Conservation (phyloP, 2,113 vertebrate genomes). For the Grallaria varia region DNA sequence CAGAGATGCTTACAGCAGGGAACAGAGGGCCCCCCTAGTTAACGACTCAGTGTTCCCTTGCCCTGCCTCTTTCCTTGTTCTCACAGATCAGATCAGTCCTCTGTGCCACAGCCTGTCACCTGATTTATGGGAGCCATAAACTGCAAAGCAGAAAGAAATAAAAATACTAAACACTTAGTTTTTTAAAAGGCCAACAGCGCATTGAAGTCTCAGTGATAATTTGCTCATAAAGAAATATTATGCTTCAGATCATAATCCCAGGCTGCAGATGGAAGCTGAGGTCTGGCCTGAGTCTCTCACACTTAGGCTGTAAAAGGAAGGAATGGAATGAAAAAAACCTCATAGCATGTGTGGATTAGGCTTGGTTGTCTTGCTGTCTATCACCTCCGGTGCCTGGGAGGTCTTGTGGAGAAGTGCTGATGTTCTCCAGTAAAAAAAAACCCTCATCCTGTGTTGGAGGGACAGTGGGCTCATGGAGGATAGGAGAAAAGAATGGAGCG, state of each 20-base stretch:
- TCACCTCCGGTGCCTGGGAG: background rate
- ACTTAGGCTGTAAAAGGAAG: background rate
- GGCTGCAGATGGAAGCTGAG: constrained; percentile 12
- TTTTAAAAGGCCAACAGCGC: constrained; percentile 36
- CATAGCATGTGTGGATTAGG: background rate
- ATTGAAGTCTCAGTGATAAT: constrained; percentile 49
- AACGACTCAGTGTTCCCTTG: background rate
- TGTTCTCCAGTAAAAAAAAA: background rate
- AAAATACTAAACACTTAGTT: constrained; percentile 55
- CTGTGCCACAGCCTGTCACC: background rate
- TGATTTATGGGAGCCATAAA: constrained; percentile 58
- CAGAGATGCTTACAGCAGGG: background rate
- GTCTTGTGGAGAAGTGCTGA: background rate
- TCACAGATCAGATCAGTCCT: constrained; percentile 3
- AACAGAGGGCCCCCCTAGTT: background rate
- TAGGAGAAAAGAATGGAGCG: background rate
- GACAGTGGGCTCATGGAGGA: background rate
- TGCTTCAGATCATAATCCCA: constrained; percentile 20
- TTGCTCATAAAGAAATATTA: constrained; percentile 61
- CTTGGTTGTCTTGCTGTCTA: background rate
- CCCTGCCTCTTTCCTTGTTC: background rate
- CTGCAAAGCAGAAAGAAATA: constrained; percentile 47
- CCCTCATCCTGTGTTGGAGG: background rate
- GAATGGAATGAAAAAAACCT: background rate
- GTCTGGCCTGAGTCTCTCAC: background rate